phyloP scores from a whole-genome alignment of 2,888 invertebrate genomes.

The Cremastobaeus sp. region DNA sequence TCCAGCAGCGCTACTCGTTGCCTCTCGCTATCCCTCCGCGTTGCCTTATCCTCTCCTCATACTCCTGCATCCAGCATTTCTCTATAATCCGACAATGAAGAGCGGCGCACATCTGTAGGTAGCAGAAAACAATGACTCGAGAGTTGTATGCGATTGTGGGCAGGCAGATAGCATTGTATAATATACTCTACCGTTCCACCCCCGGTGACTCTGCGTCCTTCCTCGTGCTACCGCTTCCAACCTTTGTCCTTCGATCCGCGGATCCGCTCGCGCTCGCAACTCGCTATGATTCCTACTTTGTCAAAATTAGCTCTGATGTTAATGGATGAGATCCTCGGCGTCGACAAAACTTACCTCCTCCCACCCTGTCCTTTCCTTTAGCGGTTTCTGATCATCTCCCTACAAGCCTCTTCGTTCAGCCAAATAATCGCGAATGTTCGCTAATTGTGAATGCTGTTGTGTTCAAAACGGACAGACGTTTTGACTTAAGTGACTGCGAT shows the following conservation, averaged over 20 bases:
- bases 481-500: constrained; percentile 26
- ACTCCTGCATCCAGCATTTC: constrained; percentile 49
- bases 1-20: constrained; percentile 32
- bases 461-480: constrained; percentile 18
- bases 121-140: constrained; percentile 76
- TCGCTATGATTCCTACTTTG: constrained; percentile 67
- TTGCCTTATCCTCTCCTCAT: constrained; percentile 56
- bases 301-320: constrained; percentile 70
- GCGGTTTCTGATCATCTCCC: constrained; percentile 47
- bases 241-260: constrained; percentile 58
- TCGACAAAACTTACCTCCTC: constrained; percentile 50
- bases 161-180: constrained; percentile 77
- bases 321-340: constrained; percentile 68
- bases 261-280: constrained; percentile 58
- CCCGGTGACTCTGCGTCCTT: constrained; percentile 54
- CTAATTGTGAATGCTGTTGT: constrained; percentile 41
- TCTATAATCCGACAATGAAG: constrained; percentile 58
- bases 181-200: constrained; percentile 74
- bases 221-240: constrained; percentile 49
- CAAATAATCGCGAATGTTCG: constrained; percentile 51
- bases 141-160: constrained; percentile 75
- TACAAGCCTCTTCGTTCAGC: constrained; percentile 42
- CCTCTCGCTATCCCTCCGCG: constrained; percentile 38
- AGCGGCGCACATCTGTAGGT: constrained; percentile 75
- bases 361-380: constrained; percentile 1